These are phyloP conservation scores for Phoebastria nigripes DNA, from an alignment of 2,797 vertebrate genomes.

Conservation along the genomic window DNA sequence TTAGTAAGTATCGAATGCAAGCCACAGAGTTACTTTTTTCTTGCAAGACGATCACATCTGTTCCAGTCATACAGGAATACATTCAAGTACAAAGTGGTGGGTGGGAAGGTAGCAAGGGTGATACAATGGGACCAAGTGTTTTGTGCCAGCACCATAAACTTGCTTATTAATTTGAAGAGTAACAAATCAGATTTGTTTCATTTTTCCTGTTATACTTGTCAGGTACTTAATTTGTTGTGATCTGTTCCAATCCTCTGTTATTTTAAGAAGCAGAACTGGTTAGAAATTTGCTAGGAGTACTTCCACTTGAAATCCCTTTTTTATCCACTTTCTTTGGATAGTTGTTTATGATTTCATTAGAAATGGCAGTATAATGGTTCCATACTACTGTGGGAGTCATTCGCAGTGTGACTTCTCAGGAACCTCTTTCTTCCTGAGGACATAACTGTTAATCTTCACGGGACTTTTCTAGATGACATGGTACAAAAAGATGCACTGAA, in stretches of 20 bases:
- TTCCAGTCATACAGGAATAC: background rate
- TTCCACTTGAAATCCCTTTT: background rate
- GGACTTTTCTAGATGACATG: background rate
- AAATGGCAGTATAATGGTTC: background rate
- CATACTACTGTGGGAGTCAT: background rate
- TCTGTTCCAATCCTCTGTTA: background rate
- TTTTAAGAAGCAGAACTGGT: background rate
- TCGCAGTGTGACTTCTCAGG: background rate
- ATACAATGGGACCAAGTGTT: background rate
- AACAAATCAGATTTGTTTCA: background rate
- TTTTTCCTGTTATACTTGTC: background rate
- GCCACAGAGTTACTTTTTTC: background rate
- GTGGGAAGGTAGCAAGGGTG: background rate
- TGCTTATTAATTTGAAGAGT: background rate
- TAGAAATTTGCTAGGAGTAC: background rate
- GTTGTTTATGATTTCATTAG: background rate
- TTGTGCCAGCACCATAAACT: background rate
- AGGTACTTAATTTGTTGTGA: background rate
- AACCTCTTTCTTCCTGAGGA: background rate
- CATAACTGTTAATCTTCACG: background rate
- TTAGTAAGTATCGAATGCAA: background rate
- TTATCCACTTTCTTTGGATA: background rate
- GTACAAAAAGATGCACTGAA: background rate
- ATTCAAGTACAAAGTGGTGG: background rate
- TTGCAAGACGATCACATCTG: background rate